Percentiles rank a stretch among this genome's conserved stretches.
Evolutionary conservation across 2,797 vertebrate species (phyloP).

Genomic region (Miichthys miiuy): DNA sequence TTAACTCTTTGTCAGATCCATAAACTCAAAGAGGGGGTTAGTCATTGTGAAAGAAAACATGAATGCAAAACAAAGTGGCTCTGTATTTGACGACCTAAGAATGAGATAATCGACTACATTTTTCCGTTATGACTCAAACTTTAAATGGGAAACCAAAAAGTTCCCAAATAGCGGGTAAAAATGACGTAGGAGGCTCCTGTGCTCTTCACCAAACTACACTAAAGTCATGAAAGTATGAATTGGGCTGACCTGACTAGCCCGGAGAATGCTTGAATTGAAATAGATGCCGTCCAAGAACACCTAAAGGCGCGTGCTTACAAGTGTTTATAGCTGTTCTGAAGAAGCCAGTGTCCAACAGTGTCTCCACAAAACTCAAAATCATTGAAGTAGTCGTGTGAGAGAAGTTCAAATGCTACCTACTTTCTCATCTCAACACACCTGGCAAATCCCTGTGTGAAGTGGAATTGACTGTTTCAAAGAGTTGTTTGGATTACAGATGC

Average conservation of each 20-base stretch:
- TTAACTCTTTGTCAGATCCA: neutral
- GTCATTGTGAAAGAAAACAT: too few relatives aligned
- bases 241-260: neutral
- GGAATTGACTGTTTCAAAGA: neutral
- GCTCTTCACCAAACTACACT: neutral
- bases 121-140: neutral
- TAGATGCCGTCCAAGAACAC: too few relatives aligned
- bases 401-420: neutral
- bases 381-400: too few relatives aligned
- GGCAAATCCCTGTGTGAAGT: neutral
- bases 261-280: neutral
- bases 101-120: too few relatives aligned
- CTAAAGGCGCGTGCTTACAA: neutral
- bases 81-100: too few relatives aligned
- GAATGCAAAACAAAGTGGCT: too few relatives aligned
- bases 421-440: too few relatives aligned
- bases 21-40: too few relatives aligned
- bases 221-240: neutral
- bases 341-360: neutral
- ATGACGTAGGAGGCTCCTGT: neutral
- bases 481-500: too few relatives aligned
- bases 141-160: neutral
- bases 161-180: neutral
- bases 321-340: neutral
- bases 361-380: neutral